Percentiles rank a stretch among this genome's conserved stretches.
These are phyloP conservation scores for Drosophila recens DNA, from an alignment of 2,888 invertebrate genomes.

Conservation along the genomic window DNA sequence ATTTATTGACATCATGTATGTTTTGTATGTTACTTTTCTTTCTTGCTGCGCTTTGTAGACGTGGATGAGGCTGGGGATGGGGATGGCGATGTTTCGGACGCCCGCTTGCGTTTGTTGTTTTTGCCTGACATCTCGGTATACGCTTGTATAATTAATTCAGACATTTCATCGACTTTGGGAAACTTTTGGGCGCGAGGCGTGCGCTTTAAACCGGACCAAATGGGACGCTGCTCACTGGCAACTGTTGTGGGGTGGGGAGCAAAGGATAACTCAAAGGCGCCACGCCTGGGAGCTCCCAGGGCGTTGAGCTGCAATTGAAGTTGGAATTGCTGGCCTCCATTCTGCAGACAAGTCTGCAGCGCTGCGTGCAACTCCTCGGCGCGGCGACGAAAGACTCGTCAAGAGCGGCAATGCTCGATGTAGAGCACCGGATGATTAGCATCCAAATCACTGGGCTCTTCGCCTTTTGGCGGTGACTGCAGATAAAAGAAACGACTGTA, in stretches of 20 bases:
- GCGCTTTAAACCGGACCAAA: conserved; percentile 84
- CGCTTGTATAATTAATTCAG: conserved; percentile 27
- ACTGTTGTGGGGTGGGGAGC: conserved; percentile 51
- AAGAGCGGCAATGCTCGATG: conserved; percentile 84
- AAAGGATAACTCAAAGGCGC: conserved; percentile 82
- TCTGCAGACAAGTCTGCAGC: conserved; percentile 61
- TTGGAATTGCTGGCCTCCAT: conserved; percentile 56
- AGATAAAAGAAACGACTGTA: not conserved
- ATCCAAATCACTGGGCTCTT: conserved; percentile 36
- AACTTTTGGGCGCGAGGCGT: conserved; percentile 84
- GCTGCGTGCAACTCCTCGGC: conserved; percentile 80
- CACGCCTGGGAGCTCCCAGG: conserved; percentile 78
- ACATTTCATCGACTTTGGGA: conserved; percentile 66
- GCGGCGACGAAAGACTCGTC: conserved; percentile 83
- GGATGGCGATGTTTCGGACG: conserved; percentile 9
- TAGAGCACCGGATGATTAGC: conserved; percentile 73
- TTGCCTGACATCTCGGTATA: conserved; percentile 6
- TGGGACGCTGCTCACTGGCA: conserved; percentile 46
- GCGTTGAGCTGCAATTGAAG: conserved; percentile 80
- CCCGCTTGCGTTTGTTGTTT: conserved; percentile 30
- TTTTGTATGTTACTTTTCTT: not conserved
- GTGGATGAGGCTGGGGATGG: conserved; percentile 2
- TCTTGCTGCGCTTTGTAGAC: conserved; percentile 35
- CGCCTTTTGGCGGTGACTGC: conserved; percentile 9
- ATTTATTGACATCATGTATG: not conserved